Evolutionary conservation across 2,888 invertebrate genomes (phyloP).

Genomic region (Plagodis dolabraria): DNA sequence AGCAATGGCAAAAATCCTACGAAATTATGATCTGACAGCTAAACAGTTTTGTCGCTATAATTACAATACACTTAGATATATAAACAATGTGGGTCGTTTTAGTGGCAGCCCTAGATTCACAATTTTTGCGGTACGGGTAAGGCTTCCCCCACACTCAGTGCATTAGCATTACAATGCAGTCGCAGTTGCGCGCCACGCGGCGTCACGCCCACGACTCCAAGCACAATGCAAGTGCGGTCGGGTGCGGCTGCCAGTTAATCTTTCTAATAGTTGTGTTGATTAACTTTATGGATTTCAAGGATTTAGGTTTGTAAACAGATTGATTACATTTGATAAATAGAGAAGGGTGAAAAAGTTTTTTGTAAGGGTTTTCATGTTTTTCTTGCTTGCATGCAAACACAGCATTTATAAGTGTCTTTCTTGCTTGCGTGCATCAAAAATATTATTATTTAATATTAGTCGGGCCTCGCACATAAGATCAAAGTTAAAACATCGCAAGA

Average conservation of each 20-base stretch:
- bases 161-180: constrained; percentile 46
- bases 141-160: constrained; percentile 20
- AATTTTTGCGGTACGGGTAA: constrained; percentile 19
- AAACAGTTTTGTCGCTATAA: no score
- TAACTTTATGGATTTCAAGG: constrained; percentile 12
- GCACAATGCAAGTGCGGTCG: constrained; percentile 13
- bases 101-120: constrained; percentile 11
- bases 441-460: not conserved
- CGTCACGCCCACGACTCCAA: constrained; percentile 16
- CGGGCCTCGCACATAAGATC: no score
- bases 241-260: constrained; percentile 17
- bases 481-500: no score
- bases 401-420: no score
- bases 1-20: no score
- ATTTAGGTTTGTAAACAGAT: constrained; percentile 21
- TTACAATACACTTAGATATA: no score
- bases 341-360: constrained; percentile 9
- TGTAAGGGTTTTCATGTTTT: not conserved
- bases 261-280: constrained; percentile 26
- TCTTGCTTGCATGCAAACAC: no score
- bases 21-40: no score
- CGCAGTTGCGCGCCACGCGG: constrained; percentile 27
- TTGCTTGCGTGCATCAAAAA: not conserved
- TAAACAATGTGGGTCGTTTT: not conserved
- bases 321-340: constrained; percentile 21